Percentiles rank a stretch among this genome's conserved stretches.
Evolutionary conservation across 2,113 vertebrate genomes (phyloP).

Genomic region (Eulacestoma nigropectus): DNA sequence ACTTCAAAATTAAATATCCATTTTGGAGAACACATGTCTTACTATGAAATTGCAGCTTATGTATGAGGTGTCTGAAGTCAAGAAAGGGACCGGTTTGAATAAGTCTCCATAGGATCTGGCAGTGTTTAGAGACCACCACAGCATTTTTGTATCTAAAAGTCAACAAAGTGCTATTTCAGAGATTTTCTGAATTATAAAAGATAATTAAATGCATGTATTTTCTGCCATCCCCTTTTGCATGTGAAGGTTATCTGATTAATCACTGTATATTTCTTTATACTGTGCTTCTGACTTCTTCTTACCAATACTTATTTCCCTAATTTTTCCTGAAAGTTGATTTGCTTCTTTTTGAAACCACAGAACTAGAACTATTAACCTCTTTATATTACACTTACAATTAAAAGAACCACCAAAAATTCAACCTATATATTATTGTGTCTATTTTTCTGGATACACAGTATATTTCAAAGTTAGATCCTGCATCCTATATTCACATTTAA

Average conservation of each 20-base stretch:
- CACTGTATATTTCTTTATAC: neutral
- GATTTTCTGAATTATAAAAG: neutral
- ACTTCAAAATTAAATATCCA: neutral
- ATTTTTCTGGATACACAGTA: neutral
- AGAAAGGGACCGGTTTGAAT: neutral
- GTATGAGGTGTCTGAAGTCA: neutral
- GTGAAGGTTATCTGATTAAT: neutral
- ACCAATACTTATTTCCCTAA: neutral
- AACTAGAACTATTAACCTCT: neutral
- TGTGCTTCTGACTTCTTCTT: neutral
- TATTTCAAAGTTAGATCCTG: neutral
- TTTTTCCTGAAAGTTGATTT: neutral
- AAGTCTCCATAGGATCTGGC: neutral
- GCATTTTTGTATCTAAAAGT: neutral
- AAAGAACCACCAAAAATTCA: neutral
- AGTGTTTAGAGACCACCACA: neutral
- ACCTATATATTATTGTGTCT: neutral
- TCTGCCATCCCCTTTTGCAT: neutral
- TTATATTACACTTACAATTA: neutral
- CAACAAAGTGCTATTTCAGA: neutral
- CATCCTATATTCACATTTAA: neutral
- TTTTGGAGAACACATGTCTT: neutral
- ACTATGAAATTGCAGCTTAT: neutral
- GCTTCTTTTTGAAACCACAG: neutral
- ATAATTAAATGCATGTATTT: slow-evolving; percentile 1